These are phyloP conservation scores for Meriones psammophilus DNA, from an alignment of 2,797 vertebrate genomes.

Conservation along the genomic window DNA sequence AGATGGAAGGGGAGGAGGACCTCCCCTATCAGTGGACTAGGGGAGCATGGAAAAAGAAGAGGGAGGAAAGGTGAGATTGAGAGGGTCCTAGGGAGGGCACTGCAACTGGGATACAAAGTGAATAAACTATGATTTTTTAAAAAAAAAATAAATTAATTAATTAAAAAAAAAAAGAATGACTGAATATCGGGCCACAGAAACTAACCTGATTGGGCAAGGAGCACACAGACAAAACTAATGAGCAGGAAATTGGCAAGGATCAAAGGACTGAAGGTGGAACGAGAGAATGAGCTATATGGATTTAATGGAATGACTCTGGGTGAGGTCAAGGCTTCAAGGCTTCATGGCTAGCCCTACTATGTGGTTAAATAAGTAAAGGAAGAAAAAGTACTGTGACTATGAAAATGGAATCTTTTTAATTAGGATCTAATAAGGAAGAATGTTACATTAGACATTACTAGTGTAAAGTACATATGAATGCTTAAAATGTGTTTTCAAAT, in stretches of 20 bases:
- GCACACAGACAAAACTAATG: not conserved
- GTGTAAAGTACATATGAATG: not conserved
- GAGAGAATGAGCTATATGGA: not conserved
- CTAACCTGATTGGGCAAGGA: not conserved
- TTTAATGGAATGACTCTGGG: not conserved
- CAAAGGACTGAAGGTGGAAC: not conserved
- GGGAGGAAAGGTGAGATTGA: too few relatives aligned
- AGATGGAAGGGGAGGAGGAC: too few relatives aligned
- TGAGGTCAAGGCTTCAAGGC: not conserved
- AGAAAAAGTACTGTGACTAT: not conserved
- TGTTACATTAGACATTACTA: slow-evolving; percentile 15
- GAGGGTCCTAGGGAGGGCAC: too few relatives aligned
- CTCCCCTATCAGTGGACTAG: too few relatives aligned
- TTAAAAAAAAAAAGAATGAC: not conserved
- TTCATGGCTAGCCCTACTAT: not conserved
- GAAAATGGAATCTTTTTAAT: not conserved
- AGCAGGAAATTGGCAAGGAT: not conserved
- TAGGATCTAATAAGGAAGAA: not conserved
- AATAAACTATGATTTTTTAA: too few relatives aligned
- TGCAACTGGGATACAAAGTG: too few relatives aligned
- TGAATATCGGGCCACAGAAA: not conserved
- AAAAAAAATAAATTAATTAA: too few relatives aligned
- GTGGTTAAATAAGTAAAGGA: not conserved
- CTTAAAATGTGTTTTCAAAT: not conserved
- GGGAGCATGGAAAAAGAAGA: too few relatives aligned